Evolutionary conservation across 92 coral and sea anemone genomes (phyloP), one percentile per base, ranked within the genome.

Genomic region (Porites lobata): DNA sequence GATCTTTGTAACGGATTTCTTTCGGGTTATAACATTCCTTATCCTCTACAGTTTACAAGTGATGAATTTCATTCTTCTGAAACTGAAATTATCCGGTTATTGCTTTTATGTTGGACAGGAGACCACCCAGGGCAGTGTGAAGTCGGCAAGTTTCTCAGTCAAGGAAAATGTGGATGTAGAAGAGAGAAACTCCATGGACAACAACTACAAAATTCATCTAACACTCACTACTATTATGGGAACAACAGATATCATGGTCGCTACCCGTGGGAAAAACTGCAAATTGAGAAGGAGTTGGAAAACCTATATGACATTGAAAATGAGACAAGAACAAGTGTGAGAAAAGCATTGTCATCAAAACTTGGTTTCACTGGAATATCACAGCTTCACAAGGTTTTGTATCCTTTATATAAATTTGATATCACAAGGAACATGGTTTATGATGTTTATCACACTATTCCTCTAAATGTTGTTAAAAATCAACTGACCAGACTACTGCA

Each of bases 41-140:
- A 58, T 51, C 86, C 87, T 14, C 62, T 74, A 19, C 85, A 58
- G n/a, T 22, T 85, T 73, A 15, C 85, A 63, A 65, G 71, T 61
- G 50, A 7, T 20, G 73, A 72, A 14, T 84, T 64, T 19, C 50
- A 80, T 12, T 62, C 76, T 56, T 19, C 74, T 50, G 80, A 75
- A 72, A 68, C 50, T 22, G 91, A 90, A 83, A 90, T 66, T 70
- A 91, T 87, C 22, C 65, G 95, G 32, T 79, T 92, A 18, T 71
- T 92, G 62, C 73, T 88, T 51, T 26, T 87, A 51, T 90, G 96
- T 57, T 93, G 92, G 92, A 76, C 93, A 62, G 93, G 89, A 13
- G 96, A 93, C 76, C 92, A 93, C 75, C 96, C 96, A 59, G 96
- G 91, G 4, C 94, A 83, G 74, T 93, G 96, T 79, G 94, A 94